Percentiles rank a stretch among this genome's conserved stretches.
phyloP scores from a whole-genome alignment of 2,113 vertebrate genomes.

The Hoplias malabaricus region DNA sequence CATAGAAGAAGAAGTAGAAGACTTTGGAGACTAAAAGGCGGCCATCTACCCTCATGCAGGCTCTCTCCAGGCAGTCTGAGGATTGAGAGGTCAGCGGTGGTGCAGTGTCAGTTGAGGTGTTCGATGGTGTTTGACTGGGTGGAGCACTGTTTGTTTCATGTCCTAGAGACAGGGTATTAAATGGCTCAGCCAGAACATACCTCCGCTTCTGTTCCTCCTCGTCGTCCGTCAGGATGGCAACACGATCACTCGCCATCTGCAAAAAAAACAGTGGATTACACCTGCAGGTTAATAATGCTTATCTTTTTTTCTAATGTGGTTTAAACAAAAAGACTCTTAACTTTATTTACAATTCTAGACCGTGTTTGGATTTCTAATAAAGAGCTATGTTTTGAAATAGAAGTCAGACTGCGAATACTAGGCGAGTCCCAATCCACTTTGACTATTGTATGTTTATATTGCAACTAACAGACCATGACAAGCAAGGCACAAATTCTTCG shows the following conservation, averaged over 20 bases:
- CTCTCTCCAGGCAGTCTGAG: slow-evolving; percentile 84
- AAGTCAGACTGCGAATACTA: no score
- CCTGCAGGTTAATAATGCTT: neutral
- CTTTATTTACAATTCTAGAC: neutral
- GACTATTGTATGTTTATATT: no score
- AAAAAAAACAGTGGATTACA: neutral
- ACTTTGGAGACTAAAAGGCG: slow-evolving; percentile 93
- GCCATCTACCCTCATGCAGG: slow-evolving; percentile 85
- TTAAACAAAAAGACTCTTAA: neutral
- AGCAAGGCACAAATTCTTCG: no score
- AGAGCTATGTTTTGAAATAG: no score
- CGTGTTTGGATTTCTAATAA: neutral
- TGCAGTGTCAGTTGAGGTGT: slow-evolving; percentile 11
- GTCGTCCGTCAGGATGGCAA: slow-evolving; percentile 92
- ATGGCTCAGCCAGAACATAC: slow-evolving; percentile 88
- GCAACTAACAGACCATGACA: no score
- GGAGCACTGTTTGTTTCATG: slow-evolving; percentile 50
- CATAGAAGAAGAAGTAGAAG: slow-evolving; percentile 98
- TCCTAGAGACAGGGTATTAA: slow-evolving; percentile 78
- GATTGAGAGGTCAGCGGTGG: slow-evolving; percentile 65
- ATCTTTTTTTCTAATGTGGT: no score
- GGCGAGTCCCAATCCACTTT: no score
- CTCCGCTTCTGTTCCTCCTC: slow-evolving; percentile 95
- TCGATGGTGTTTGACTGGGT: slow-evolving; percentile 17
- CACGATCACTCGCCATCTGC: slow-evolving; percentile 57